A percentile compares a stretch with the other conserved stretches of the same genome.
Conservation (phyloP, 2,113 vertebrate genomes). For the Enhydra lutris region DNA sequence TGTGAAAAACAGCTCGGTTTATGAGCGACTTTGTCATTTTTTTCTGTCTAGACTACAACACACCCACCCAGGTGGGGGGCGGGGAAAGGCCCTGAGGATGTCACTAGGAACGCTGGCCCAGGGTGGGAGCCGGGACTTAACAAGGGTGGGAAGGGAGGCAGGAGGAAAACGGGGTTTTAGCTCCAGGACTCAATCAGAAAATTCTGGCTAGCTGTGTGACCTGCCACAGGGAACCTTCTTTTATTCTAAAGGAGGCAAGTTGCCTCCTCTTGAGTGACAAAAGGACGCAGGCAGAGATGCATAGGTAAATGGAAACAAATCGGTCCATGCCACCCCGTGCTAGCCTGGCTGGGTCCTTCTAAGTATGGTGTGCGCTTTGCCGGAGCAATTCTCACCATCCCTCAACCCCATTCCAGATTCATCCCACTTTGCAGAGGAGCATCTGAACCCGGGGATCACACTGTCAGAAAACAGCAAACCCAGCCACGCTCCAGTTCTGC, state of each 20-base stretch:
- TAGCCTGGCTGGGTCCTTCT: neutral
- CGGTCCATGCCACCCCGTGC: accelerated
- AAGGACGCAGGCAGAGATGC: neutral
- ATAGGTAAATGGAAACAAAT: neutral
- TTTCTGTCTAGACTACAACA: slow-evolving; percentile 51
- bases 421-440: accelerated
- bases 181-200: neutral
- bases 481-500: accelerated
- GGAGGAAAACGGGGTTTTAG: neutral
- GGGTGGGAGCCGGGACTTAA: accelerated
- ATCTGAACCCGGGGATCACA: neutral
- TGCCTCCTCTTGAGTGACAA: neutral
- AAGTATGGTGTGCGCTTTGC: neutral
- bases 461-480: neutral
- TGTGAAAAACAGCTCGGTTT: slow-evolving; percentile 81
- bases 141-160: too few relatives aligned
- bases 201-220: neutral
- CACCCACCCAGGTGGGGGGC: neutral
- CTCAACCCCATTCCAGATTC: accelerated
- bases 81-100: neutral
- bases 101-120: neutral
- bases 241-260: too few relatives aligned
- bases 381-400: neutral
- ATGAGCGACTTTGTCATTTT: slow-evolving; percentile 68
- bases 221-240: neutral